These are phyloP conservation scores for Herpetotheres cachinnans DNA, from an alignment of 2,113 vertebrate genomes.

Conservation along the genomic window DNA sequence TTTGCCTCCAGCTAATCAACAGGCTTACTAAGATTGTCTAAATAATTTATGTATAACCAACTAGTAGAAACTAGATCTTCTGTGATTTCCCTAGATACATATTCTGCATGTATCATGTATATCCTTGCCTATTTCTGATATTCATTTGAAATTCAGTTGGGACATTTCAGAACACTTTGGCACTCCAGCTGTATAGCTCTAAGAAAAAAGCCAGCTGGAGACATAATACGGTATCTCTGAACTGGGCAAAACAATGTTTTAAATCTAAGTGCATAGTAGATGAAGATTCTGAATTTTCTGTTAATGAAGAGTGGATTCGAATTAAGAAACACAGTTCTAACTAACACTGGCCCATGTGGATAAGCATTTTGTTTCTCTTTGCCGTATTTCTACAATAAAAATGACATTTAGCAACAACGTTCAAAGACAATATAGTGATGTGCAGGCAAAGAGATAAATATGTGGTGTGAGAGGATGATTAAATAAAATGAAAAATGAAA, in stretches of 20 bases:
- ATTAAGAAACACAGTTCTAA: neutral
- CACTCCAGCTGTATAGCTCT: constrained; percentile 35
- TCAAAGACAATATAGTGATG: neutral
- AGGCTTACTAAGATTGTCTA: constrained; percentile 44
- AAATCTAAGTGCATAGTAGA: neutral
- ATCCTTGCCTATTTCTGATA: constrained; percentile 60
- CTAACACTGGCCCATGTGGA: neutral
- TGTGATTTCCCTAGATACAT: constrained; percentile 61
- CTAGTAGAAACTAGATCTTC: constrained; percentile 55
- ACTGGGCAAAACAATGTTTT: neutral
- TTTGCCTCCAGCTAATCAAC: constrained; percentile 61
- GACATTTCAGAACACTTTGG: constrained; percentile 42
- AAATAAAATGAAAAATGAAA: neutral
- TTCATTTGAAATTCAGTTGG: constrained; percentile 63
- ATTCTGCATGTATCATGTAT: constrained; percentile 55
- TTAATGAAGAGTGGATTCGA: neutral
- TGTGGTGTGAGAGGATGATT: neutral
- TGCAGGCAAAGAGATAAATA: neutral
- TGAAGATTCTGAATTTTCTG: neutral
- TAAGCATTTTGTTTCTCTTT: neutral
- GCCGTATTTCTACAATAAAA: neutral
- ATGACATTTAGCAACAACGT: neutral
- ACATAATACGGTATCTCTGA: constrained; percentile 2
- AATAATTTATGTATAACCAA: constrained; percentile 65
- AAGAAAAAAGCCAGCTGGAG: constrained; percentile 47